Conservation (phyloP, 2,113 vertebrate species). For the Siphamia tubifer region DNA sequence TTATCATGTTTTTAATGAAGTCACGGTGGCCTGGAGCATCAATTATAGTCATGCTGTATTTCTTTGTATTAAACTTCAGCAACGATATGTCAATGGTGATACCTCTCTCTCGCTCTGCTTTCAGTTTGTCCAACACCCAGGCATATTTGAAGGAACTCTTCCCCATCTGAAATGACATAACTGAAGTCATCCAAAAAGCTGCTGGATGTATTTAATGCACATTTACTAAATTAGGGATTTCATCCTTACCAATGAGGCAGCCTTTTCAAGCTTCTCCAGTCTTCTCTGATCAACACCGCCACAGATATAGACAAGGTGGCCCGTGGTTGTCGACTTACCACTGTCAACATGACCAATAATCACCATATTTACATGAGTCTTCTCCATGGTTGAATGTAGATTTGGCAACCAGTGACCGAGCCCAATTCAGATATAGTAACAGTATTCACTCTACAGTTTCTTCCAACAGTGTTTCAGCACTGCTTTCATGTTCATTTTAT, state of each 20-base stretch:
- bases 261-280: slow-evolving; percentile 83
- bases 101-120: slow-evolving; percentile 83
- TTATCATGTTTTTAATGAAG: slow-evolving; percentile 89
- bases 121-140: slow-evolving; percentile 84
- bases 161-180: slow-evolving; percentile 68
- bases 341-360: slow-evolving; percentile 84
- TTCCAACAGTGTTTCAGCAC: not conserved
- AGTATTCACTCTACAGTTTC: not conserved
- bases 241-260: slow-evolving; percentile 68
- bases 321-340: slow-evolving; percentile 82
- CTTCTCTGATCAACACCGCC: slow-evolving; percentile 78
- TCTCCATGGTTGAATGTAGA: slow-evolving; percentile 65
- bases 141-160: slow-evolving; percentile 86
- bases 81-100: slow-evolving; percentile 85
- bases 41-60: slow-evolving; percentile 82
- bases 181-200: accelerated
- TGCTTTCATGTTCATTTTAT: not conserved
- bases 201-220: not conserved
- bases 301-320: slow-evolving; percentile 82
- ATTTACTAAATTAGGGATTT: not conserved
- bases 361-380: slow-evolving; percentile 79
- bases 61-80: slow-evolving; percentile 81
- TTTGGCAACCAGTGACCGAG: accelerated
- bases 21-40: slow-evolving; percentile 85
- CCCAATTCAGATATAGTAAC: not conserved